Evolutionary conservation across 1,140 invertebrate genomes (phyloP), one percentile per base, ranked within the genome.

Genomic region (Homarus americanus): DNA sequence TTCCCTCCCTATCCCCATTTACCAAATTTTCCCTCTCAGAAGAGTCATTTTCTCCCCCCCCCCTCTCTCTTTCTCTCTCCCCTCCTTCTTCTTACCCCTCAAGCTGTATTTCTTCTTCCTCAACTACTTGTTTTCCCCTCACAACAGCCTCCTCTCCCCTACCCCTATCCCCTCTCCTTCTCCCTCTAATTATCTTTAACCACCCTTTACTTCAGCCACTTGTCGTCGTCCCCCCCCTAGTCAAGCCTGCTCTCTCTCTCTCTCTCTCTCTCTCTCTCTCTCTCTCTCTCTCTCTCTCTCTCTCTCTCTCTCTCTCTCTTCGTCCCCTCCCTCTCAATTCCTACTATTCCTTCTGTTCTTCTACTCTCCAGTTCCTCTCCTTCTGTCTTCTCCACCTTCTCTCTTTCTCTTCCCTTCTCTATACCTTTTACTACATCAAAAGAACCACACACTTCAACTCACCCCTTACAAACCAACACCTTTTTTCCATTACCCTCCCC

Each of bases 21-120:
- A n/a, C n/a, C n/a, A n/a, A n/a, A n/a, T 40, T 75, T n/a, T 76
- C 69, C 12, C 69, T 75, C 40, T 53, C 66, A n/a, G n/a, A n/a
- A n/a, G n/a, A n/a, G n/a, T n/a, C n/a, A n/a, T n/a, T 75, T 69
- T 86, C 72, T 75, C 84, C 78, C 84, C 78, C 84, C 84, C 78
- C 73, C 78, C 83, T 85, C 83, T 85, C 63, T 83, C 82, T 83
- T 36, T 83, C 63, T 83, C 63, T 69, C 63, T 83, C 63, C 66
- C 82, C 66, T 36, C 66, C 82, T 83, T n/a, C 41, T 40, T 84
- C 66, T 53, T 36, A 24, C 20, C 4, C 20, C 4, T 32, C 5
- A n/a, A 5, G 24, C 5, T 24, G 7, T 32, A 24, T 24, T 24
- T 69, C 66, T 32, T n/a, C 66, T 32, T 24, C 20, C 20, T 24